Evolutionary conservation across 2,888 invertebrate genomes (phyloP).

Genomic region (Hirtodrosophila alboralis): DNA sequence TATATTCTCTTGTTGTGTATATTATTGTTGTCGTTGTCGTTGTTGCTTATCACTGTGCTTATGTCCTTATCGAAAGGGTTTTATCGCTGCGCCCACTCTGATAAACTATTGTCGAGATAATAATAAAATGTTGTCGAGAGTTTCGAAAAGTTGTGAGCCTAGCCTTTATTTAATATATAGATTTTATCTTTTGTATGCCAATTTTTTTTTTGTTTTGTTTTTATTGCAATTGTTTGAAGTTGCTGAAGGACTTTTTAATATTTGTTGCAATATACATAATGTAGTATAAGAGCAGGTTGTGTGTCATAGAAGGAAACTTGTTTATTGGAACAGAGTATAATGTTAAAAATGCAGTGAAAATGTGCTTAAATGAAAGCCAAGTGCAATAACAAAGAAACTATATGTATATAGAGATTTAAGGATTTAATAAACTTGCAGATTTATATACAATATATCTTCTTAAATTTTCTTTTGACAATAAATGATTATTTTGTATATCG

Average conservation of each 20-base stretch:
- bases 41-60: conserved; percentile 69
- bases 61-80: conserved; percentile 67
- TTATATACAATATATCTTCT: too few relatives aligned
- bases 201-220: too few relatives aligned
- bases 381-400: too few relatives aligned
- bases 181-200: conserved; percentile 5
- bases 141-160: conserved; percentile 46
- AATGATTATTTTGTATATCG: too few relatives aligned
- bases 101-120: conserved; percentile 74
- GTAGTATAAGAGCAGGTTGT: too few relatives aligned
- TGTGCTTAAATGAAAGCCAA: too few relatives aligned
- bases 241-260: conserved; percentile 5
- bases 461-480: too few relatives aligned
- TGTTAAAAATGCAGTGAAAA: too few relatives aligned
- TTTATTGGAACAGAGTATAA: too few relatives aligned
- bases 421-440: too few relatives aligned
- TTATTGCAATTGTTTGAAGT: conserved; percentile 19
- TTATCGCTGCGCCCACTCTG: conserved; percentile 60
- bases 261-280: not conserved
- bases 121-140: conserved; percentile 59
- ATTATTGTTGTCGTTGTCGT: conserved; percentile 27
- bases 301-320: too few relatives aligned
- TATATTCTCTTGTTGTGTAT: conserved; percentile 34
- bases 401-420: too few relatives aligned
- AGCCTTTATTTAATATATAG: conserved; percentile 2